Evolutionary conservation across 1,140 invertebrate species (phyloP).

Genomic region (Heliconius hermathena): DNA sequence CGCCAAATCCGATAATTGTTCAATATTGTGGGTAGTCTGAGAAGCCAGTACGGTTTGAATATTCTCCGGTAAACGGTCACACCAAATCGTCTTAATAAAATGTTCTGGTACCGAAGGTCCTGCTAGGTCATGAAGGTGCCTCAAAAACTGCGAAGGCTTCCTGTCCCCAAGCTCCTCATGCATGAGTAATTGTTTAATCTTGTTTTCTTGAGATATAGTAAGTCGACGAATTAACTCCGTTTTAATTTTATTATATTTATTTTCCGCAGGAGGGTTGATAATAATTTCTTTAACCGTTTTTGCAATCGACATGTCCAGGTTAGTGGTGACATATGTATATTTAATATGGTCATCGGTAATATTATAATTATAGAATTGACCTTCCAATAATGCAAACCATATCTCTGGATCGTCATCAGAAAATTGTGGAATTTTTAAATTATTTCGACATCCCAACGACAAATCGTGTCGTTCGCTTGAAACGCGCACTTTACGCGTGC

Average conservation of each 20-base stretch:
- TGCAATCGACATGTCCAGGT: conserved; percentile 23
- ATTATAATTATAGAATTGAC: conserved; percentile 20
- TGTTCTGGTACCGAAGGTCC: conserved; percentile 33
- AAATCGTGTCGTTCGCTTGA: not conserved
- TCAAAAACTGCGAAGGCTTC: conserved; percentile 39
- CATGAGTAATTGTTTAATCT: conserved; percentile 35
- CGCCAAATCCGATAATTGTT: too few relatives aligned
- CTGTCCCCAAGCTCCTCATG: conserved; percentile 37
- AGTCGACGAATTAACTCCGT: conserved; percentile 36
- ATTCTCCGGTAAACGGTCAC: conserved; percentile 21
- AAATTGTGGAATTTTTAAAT: not conserved
- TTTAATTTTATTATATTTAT: conserved; percentile 32
- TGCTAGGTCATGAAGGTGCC: conserved; percentile 36
- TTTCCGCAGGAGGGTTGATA: conserved; percentile 15
- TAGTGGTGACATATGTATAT: conserved; percentile 23
- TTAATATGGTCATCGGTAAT: conserved; percentile 14
- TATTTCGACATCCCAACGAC: not conserved
- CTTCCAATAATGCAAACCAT: conserved; percentile 34
- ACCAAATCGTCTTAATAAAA: conserved; percentile 29
- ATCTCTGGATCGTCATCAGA: not conserved
- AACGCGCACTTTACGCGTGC: not conserved
- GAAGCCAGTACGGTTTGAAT: conserved; percentile 29
- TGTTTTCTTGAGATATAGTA: conserved; percentile 35
- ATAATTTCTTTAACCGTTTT: conserved; percentile 32
- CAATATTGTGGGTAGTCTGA: too few relatives aligned